Evolutionary conservation across 2,113 vertebrate genomes (phyloP).

Genomic region (Fregetta grallaria): DNA sequence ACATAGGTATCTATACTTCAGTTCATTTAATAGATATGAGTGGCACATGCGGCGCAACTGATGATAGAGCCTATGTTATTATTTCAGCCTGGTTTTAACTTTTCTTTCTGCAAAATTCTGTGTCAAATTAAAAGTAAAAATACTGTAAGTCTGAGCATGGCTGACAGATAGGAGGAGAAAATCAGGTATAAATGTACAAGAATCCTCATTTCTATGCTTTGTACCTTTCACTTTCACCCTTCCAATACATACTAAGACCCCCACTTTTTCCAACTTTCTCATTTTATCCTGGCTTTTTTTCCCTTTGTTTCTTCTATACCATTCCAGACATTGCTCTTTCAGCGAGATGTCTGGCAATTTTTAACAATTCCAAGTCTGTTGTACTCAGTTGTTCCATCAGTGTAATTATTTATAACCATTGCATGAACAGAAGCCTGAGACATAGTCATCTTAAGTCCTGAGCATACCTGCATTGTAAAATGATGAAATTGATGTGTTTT

Average conservation of each 20-base stretch:
- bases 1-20: too few species aligned
- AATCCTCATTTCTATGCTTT: background rate
- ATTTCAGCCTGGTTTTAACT: background rate
- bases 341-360: background rate
- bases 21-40: background rate
- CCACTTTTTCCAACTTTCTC: background rate
- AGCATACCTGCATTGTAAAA: background rate
- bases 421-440: background rate
- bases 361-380: background rate
- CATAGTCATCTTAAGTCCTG: background rate
- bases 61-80: background rate
- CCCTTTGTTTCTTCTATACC: background rate
- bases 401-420: background rate
- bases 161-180: background rate
- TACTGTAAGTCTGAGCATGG: background rate
- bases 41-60: background rate
- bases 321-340: background rate
- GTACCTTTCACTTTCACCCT: background rate
- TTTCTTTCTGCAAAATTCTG: background rate
- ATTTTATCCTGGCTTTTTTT: background rate
- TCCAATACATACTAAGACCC: background rate
- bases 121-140: background rate
- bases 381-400: background rate
- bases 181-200: background rate
- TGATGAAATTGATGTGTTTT: background rate